Percentiles rank a stretch among this genome's conserved stretches.
phyloP scores from a whole-genome alignment of 2,113 vertebrate genomes.

The Nerophis lumbriciformis region DNA sequence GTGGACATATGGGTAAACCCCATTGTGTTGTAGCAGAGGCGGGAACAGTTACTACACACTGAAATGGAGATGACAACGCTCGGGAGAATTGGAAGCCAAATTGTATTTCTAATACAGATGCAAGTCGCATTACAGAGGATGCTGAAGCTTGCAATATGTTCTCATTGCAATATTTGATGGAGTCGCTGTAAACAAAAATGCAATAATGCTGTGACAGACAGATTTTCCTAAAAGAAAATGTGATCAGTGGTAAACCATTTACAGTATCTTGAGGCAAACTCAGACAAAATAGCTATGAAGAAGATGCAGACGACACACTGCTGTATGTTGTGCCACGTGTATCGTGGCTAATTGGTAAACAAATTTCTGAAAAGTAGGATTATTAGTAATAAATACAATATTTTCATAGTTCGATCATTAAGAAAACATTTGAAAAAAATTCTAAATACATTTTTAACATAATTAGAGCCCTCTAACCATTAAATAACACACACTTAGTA shows the following conservation, averaged over 20 bases:
- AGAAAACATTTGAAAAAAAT: no score
- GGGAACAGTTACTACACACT: conserved; percentile 8
- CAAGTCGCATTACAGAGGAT: neutral
- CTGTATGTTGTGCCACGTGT: no score
- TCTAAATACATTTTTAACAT: no score
- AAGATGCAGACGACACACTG: neutral
- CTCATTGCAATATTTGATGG: neutral
- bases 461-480: no score
- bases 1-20: conserved; percentile 2
- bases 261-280: neutral
- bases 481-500: no score
- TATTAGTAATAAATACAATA: no score
- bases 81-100: conserved; percentile 14
- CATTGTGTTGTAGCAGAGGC: conserved; percentile 5
- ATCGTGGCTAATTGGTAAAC: no score
- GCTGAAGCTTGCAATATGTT: neutral
- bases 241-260: neutral
- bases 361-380: no score
- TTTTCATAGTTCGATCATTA: no score
- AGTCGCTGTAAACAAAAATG: neutral
- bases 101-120: neutral
- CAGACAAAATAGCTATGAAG: neutral
- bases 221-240: neutral
- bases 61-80: conserved; percentile 6
- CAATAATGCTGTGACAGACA: neutral